Conservation (phyloP, 1,140 invertebrate species). For the Drosophila tani region DNA sequence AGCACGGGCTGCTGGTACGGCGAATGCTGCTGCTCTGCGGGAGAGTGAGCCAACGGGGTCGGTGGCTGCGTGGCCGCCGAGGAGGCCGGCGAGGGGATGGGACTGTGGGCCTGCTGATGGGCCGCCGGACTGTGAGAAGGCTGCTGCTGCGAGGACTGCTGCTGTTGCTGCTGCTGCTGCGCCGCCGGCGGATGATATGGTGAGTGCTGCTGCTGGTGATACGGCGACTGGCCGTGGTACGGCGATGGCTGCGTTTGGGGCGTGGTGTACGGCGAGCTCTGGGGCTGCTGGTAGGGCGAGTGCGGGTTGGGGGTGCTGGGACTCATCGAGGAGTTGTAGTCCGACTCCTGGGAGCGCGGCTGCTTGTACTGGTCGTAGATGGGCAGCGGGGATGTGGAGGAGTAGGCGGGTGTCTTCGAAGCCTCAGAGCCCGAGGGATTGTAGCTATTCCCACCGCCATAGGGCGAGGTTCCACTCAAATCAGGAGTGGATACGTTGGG, state of each 20-base stretch:
- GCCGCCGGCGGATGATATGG: slow-evolving; percentile 66
- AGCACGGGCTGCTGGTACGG: slow-evolving; percentile 78
- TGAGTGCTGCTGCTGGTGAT: slow-evolving; percentile 76
- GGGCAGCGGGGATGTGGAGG: slow-evolving; percentile 79
- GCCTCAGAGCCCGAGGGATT: slow-evolving; percentile 80
- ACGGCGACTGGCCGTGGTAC: slow-evolving; percentile 85
- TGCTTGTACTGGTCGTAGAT: slow-evolving; percentile 86
- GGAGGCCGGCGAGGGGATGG: slow-evolving; percentile 78
- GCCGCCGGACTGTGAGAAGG: slow-evolving; percentile 57
- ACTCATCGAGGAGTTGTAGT: slow-evolving; percentile 84
- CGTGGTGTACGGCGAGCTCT: slow-evolving; percentile 85
- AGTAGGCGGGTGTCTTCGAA: slow-evolving; percentile 80
- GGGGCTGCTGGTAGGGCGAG: slow-evolving; percentile 82
- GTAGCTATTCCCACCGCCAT: slow-evolving; percentile 76
- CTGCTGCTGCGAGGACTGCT: slow-evolving; percentile 42
- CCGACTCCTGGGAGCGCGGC: slow-evolving; percentile 82
- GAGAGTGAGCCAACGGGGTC: slow-evolving; percentile 69
- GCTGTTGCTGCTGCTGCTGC: slow-evolving; percentile 58
- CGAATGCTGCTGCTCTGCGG: slow-evolving; percentile 79
- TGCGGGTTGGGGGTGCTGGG: slow-evolving; percentile 84
- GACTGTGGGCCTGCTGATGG: slow-evolving; percentile 72
- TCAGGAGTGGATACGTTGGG: slow-evolving; percentile 83
- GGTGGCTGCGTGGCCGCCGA: slow-evolving; percentile 78
- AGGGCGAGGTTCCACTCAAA: slow-evolving; percentile 77
- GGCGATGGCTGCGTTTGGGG: slow-evolving; percentile 79